Percentiles rank a stretch among this genome's conserved stretches.
Evolutionary conservation across 1,140 invertebrate genomes (phyloP).

Genomic region (Drosophila navojoa): DNA sequence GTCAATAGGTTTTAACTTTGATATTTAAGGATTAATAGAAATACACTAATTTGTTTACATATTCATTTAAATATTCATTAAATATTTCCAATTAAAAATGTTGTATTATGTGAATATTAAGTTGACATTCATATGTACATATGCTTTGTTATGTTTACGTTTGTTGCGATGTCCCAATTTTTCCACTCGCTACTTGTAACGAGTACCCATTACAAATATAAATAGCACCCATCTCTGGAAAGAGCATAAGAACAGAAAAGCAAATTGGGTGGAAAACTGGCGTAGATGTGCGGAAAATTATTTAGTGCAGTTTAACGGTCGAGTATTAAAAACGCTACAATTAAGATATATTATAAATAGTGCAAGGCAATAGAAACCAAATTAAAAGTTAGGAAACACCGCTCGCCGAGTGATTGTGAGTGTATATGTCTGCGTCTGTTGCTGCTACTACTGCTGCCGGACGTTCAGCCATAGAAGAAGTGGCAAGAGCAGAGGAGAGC

Average conservation of each 20-base stretch:
- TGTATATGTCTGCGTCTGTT: constrained; percentile 8
- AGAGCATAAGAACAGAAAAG: constrained; percentile 49
- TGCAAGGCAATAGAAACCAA: constrained; percentile 18
- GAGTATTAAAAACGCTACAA: constrained; percentile 24
- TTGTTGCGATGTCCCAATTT: background rate
- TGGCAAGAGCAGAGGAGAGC: constrained; percentile 12
- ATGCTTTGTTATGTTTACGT: background rate
- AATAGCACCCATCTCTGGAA: constrained; percentile 32
- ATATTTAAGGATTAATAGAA: too few species aligned
- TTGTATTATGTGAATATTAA: too few species aligned
- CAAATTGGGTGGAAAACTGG: constrained; percentile 71
- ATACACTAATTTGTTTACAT: background rate
- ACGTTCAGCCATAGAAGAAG: constrained; percentile 32
- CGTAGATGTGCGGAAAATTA: constrained; percentile 52
- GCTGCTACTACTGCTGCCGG: constrained; percentile 45
- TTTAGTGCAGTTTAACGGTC: constrained; percentile 23
- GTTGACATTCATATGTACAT: background rate
- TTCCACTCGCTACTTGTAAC: background rate
- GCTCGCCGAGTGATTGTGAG: constrained; percentile 11
- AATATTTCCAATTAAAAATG: too few species aligned
- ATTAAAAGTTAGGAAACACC: background rate
- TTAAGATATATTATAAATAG: constrained; percentile 21
- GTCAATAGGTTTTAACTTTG: background rate
- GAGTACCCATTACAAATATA: constrained; percentile 9
- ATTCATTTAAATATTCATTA: too few species aligned